A percentile compares a stretch with the other conserved stretches of the same genome.
Conservation (phyloP, 2,797 vertebrate species). For the Epinephelus malabaricus region DNA sequence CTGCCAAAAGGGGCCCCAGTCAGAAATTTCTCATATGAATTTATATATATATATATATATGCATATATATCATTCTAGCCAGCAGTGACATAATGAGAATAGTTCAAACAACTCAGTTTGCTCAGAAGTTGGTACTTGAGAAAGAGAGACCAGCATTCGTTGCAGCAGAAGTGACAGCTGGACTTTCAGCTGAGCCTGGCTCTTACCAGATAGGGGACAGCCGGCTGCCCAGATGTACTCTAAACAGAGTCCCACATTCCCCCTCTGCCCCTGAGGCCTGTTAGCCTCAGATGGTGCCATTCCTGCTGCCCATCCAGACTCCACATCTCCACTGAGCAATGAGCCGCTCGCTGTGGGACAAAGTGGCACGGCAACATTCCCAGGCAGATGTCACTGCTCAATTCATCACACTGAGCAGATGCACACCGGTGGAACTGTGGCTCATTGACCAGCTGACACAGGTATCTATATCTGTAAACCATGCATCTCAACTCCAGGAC, state of each 20-base stretch:
- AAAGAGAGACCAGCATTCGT: conserved; percentile 12
- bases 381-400: conserved; percentile 61
- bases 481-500: conserved; percentile 35
- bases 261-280: conserved; percentile 61
- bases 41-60: too few relatives aligned
- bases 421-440: conserved; percentile 49
- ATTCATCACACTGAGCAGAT: conserved; percentile 68
- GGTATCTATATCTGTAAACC: conserved; percentile 44
- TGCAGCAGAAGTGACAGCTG: conserved; percentile 66
- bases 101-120: conserved; percentile 1
- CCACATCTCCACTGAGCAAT: conserved; percentile 60
- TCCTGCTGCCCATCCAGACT: conserved; percentile 47
- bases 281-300: conserved; percentile 67
- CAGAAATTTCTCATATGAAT: not conserved
- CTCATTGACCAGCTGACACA: conserved; percentile 66
- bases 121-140: conserved; percentile 25
- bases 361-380: conserved; percentile 42
- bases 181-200: conserved; percentile 71
- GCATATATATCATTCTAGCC: not conserved
- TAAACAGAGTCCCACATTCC: conserved; percentile 50
- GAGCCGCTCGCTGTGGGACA: conserved; percentile 55
- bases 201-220: conserved; percentile 58
- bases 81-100: not conserved
- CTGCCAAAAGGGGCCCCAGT: not conserved
- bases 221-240: conserved; percentile 70